Evolutionary conservation across 2,797 vertebrate species (phyloP), one percentile per base, ranked within the genome.

Genomic region (Myioborus melanocephalus): DNA sequence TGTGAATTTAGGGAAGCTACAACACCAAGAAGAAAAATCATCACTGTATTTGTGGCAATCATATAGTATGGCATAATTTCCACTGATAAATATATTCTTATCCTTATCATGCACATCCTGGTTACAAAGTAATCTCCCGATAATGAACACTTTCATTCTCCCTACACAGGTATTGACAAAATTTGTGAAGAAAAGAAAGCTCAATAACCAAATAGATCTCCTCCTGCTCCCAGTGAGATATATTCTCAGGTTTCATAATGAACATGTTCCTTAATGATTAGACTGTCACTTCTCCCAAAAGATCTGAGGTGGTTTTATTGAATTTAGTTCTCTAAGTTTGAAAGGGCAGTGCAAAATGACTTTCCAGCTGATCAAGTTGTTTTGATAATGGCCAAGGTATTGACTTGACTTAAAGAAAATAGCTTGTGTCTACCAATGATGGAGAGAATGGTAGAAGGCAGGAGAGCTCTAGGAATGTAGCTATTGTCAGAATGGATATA

Each of bases 371-470:
- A 95, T 94, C 92, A 91, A 47, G 82, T 52, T 91, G 73, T 89
- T 96, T 90, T 83, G 92, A 92, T 87, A 95, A 91, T 3, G 8
- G 64, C 69, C 26, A 85, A 75, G 55, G 39, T 94, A 95, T 94
- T 94, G 94, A 93, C 69, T n/a, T 46, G 59, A 81, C 77, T 95
- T 85, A 53, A 83, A 92, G 92, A 87, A 93, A 95, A 97, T 21
- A 89, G 81, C 61, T 83, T 78, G 28, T 72, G 87, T 65, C 69
- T 89, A 71, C 10, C 47, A 81, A 4, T 78, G 89, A 93, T 43
- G 44, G 59, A 93, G 75, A 68, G 80, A 85, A 92, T 4, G 18
- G 65, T 8, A 83, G 79, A 80, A 80, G 13, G 72, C 61, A 68
- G 71, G 32, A 87, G 37, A 77, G 69, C 27, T 63, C 50, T 5